Percentiles rank a stretch among this genome's conserved stretches.
phyloP scores from a whole-genome alignment of 2,797 vertebrate species.

The Lophius americanus region DNA sequence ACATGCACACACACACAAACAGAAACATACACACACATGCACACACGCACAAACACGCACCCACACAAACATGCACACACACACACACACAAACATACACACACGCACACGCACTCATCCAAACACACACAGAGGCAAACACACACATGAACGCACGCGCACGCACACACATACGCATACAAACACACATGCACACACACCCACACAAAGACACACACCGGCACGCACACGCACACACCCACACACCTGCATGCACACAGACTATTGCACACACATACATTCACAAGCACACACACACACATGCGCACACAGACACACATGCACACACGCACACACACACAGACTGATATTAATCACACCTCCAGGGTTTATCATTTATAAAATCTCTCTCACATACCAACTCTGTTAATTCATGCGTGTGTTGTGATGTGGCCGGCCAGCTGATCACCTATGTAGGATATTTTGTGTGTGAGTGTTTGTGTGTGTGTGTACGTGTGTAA shows the following conservation, averaged over 20 bases:
- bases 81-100: too few species aligned
- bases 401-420: constrained; percentile 56
- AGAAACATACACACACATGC: constrained; percentile 13
- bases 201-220: too few species aligned
- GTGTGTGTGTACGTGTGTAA: too few species aligned
- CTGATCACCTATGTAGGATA: constrained; percentile 55
- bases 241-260: too few species aligned
- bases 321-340: constrained; percentile 14
- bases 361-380: constrained; percentile 41
- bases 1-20: not conserved
- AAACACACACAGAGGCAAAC: constrained; percentile 1
- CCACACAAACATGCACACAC: not conserved
- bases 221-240: too few species aligned
- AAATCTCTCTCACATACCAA: constrained; percentile 23
- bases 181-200: too few species aligned
- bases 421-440: constrained; percentile 44
- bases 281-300: constrained; percentile 15
- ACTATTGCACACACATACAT: constrained; percentile 4
- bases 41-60: constrained; percentile 14
- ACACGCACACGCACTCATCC: too few species aligned
- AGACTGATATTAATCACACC: constrained; percentile 43
- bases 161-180: too few species aligned
- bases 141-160: not conserved
- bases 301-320: constrained; percentile 19
- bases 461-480: constrained; percentile 8